Base-by-base conservation (phyloP, 2,797 vertebrate species). In the Staurois parvus region DNA sequence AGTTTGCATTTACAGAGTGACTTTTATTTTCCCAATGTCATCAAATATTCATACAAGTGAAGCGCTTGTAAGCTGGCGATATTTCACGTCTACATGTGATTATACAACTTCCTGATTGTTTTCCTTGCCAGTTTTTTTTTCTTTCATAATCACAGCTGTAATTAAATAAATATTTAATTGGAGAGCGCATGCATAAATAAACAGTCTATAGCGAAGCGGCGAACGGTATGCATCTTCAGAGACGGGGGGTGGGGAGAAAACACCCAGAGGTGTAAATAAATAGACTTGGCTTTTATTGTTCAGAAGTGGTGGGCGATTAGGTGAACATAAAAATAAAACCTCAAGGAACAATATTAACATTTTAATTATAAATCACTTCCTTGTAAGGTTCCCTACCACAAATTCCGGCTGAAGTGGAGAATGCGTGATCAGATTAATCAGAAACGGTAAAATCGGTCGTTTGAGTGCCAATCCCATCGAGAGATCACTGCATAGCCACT, bases 81-180 rank as follows among this genome's bases (percentile, higher is more conserved):
- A 37, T 64, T n/a, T 77, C 56, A 26, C 29, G 6, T 21, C 9
- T 40, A 32, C n/a, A 64, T 64, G 75, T 40, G 32, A 77, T 77
- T 64, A 40, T 34, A 77, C 56, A 64, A 64, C n/a, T 77, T 64
- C 75, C 32, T 77, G 75, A 77, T 64, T 37, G 34, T 64, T 24
- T 64, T 4, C 32, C 1, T 34, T 64, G 75, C 56, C 32, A 40
- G 37, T 8, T 21, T 64, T 77, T 64, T 76, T 62, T 62, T 1
- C 37, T 62, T 62, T n/a, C 29, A 37, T 64, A 77, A 77, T 77
- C 75, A 15, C 32, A 62, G 32, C 75, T 59, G 75, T 77, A 77
- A 77, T 77, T 64, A 64, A 77, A 74, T 74, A 74, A 74, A 77
- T 77, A 56, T 64, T 64, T 77, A 34, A 77, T 77, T 62, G 17